A percentile compares a stretch with the other conserved stretches of the same genome.
Conservation (phyloP, 2,113 vertebrate species). For the Peromyscus leucopus region DNA sequence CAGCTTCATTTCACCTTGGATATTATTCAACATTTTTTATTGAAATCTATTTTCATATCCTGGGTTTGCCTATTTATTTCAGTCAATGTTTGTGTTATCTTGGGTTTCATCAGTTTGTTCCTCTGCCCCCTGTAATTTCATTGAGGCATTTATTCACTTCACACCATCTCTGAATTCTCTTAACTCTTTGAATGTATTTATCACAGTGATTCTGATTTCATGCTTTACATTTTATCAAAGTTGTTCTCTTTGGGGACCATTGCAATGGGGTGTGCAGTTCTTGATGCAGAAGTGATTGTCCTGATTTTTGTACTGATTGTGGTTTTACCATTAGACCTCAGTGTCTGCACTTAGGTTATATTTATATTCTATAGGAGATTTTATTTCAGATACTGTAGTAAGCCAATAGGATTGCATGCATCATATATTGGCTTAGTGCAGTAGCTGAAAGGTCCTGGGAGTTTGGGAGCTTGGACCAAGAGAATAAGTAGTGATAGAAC, state of each 20-base stretch:
- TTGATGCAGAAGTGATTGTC: not conserved
- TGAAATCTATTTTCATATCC: not conserved
- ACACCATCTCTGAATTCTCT: not conserved
- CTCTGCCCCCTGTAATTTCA: not conserved
- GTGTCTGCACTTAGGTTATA: too few species aligned
- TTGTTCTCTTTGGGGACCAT: not conserved
- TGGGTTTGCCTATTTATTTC: not conserved
- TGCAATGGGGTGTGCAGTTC: not conserved
- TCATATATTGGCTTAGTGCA: not conserved
- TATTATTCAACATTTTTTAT: not conserved
- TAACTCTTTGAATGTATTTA: not conserved
- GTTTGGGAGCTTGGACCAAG: not conserved
- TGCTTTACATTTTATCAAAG: not conserved
- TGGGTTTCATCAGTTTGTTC: not conserved
- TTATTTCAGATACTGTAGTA: not conserved
- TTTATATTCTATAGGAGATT: not conserved
- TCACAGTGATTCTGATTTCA: not conserved
- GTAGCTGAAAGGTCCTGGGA: not conserved
- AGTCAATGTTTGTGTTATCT: not conserved
- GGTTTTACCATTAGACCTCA: not conserved
- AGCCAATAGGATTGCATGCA: too few species aligned
- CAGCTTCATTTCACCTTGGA: not conserved
- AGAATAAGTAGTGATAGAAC: not conserved
- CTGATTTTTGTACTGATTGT: not conserved
- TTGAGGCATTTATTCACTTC: not conserved